phyloP scores from a whole-genome alignment of 2,888 invertebrate genomes.

The Phaedon cochleariae region DNA sequence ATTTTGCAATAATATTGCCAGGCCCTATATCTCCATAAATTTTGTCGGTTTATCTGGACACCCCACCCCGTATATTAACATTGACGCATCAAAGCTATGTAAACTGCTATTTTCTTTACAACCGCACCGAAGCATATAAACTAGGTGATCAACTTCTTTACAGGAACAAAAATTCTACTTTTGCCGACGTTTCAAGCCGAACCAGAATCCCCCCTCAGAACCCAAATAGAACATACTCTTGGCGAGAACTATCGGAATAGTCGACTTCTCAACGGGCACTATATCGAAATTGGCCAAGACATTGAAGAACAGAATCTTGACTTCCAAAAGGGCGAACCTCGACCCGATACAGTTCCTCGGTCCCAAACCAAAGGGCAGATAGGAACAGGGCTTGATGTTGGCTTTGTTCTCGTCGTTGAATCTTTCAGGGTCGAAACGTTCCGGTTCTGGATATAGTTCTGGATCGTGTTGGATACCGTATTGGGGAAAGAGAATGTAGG shows the following conservation, averaged over 20 bases:
- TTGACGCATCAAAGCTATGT: too few relatives aligned
- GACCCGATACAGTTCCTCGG: conserved; percentile 66
- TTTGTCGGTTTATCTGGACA: too few relatives aligned
- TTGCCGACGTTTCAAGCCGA: conserved; percentile 46
- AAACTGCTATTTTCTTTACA: too few relatives aligned
- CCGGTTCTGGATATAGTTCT: conserved; percentile 61
- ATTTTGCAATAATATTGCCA: too few relatives aligned
- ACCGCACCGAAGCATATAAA: too few relatives aligned
- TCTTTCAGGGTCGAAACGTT: conserved; percentile 63
- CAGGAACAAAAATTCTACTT: too few relatives aligned
- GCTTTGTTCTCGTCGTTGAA: conserved; percentile 54
- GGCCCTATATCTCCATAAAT: too few relatives aligned
- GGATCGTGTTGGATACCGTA: conserved; percentile 61
- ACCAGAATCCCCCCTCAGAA: conserved; percentile 48
- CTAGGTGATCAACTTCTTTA: too few relatives aligned
- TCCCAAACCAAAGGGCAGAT: conserved; percentile 66
- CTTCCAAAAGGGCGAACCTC: conserved; percentile 56
- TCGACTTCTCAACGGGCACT: conserved; percentile 50
- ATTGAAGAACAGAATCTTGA: conserved; percentile 51
- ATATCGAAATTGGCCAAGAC: conserved; percentile 53
- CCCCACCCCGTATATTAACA: too few relatives aligned
- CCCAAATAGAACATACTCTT: conserved; percentile 40
- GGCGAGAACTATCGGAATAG: conserved; percentile 47
- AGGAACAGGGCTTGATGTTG: conserved; percentile 63
- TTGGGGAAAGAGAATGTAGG: conserved; percentile 54